Evolutionary conservation across 2,113 vertebrate species (phyloP).

Genomic region (Mobula hypostoma): DNA sequence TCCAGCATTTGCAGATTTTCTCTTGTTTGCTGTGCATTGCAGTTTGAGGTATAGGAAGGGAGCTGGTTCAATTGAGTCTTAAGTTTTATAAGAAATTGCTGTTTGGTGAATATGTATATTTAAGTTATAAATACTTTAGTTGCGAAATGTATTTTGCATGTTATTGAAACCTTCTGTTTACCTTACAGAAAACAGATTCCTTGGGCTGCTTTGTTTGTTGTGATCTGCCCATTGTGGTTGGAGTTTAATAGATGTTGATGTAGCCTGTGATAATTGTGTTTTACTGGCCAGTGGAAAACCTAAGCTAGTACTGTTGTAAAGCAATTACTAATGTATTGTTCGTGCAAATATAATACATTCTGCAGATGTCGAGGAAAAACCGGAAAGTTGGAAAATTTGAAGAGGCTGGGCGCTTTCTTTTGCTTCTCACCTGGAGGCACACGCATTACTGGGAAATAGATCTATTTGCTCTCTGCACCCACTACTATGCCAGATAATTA

Average conservation of each 20-base stretch:
- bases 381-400: too few species aligned
- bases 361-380: too few species aligned
- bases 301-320: not conserved
- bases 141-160: not conserved
- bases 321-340: not conserved
- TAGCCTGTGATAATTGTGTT: not conserved
- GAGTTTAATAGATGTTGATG: not conserved
- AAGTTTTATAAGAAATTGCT: not conserved
- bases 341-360: not conserved
- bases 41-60: not conserved
- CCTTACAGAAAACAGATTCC: not conserved
- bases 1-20: too few species aligned
- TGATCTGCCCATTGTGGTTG: not conserved
- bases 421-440: too few species aligned
- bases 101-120: not conserved
- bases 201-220: not conserved
- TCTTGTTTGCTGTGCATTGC: too few species aligned
- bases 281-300: not conserved
- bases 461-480: not conserved
- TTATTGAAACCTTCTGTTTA: not conserved
- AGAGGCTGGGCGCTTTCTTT: too few species aligned
- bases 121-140: not conserved
- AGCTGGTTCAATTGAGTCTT: not conserved
- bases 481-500: not conserved
- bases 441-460: too few species aligned